Evolutionary conservation across 2,797 vertebrate species (phyloP).

Genomic region (Sylvilagus floridanus): DNA sequence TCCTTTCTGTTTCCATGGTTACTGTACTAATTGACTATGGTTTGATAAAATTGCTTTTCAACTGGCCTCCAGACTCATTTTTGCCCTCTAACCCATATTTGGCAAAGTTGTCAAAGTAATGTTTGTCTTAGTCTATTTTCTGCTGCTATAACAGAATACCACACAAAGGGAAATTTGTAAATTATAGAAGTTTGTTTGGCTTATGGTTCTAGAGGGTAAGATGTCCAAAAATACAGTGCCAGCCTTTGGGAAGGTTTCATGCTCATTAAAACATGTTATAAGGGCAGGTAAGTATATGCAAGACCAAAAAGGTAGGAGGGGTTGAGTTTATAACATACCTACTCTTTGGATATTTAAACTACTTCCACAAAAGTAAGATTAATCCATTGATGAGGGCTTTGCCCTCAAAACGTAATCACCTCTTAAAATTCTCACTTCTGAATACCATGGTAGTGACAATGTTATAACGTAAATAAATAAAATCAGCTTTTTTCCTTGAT

Average conservation of each 20-base stretch:
- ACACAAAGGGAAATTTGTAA: neutral
- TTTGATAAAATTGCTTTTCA: neutral
- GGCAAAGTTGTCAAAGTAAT: neutral
- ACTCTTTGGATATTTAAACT: neutral
- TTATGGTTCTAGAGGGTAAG: neutral
- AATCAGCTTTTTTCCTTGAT: neutral
- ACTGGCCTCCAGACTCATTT: neutral
- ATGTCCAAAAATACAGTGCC: neutral
- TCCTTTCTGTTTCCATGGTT: neutral
- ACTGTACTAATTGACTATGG: neutral
- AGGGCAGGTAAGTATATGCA: neutral
- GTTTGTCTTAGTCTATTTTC: neutral
- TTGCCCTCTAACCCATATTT: neutral
- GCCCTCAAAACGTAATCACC: neutral
- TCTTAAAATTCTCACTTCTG: neutral
- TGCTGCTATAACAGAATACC: neutral
- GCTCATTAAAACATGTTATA: neutral
- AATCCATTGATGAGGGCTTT: neutral
- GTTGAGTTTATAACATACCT: neutral
- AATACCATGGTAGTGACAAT: neutral
- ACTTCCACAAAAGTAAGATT: neutral
- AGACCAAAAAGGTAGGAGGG: neutral
- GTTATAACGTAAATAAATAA: conserved; percentile 12
- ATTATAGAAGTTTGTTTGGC: neutral
- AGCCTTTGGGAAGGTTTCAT: neutral